Conservation (phyloP, 2,888 invertebrate species). For the Nycteola revayana region DNA sequence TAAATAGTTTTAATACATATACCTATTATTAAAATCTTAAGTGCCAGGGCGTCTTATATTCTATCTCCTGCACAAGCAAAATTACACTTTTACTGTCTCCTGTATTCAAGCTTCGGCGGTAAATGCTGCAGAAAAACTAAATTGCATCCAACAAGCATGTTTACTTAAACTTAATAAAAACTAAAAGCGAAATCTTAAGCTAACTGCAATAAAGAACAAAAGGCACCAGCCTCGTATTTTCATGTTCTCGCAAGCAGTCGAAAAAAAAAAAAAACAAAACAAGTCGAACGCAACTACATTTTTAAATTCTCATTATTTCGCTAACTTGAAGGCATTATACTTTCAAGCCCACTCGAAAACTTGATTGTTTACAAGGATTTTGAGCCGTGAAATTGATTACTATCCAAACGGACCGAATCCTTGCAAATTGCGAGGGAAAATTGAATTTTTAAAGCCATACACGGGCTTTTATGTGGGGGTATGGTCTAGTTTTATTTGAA, state of each 20-base stretch:
- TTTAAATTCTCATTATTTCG: slow-evolving; percentile 51
- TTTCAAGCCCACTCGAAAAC: slow-evolving; percentile 33
- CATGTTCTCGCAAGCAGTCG: slow-evolving; percentile 19
- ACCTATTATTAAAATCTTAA: too few species aligned
- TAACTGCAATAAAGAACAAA: slow-evolving; percentile 27
- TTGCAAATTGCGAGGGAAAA: slow-evolving; percentile 37
- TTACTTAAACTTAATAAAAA: slow-evolving; percentile 19
- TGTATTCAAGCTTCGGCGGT: too few species aligned
- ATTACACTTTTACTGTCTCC: too few species aligned
- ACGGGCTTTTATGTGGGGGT: slow-evolving; percentile 37
- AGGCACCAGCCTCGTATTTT: slow-evolving; percentile 24
- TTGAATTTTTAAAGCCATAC: slow-evolving; percentile 52
- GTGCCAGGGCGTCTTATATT: too few species aligned
- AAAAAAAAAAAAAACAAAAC: slow-evolving; percentile 21
- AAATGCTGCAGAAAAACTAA: too few species aligned
- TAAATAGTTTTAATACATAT: too few species aligned
- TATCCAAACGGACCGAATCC: slow-evolving; percentile 32
- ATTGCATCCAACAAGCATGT: slow-evolving; percentile 1
- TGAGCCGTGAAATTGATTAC: slow-evolving; percentile 43
- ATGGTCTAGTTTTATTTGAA: slow-evolving; percentile 42
- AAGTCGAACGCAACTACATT: slow-evolving; percentile 35
- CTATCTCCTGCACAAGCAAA: too few species aligned
- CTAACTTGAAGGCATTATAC: slow-evolving; percentile 35
- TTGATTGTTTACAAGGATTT: slow-evolving; percentile 40
- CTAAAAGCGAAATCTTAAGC: slow-evolving; percentile 14